Percentiles rank a stretch among this genome's conserved stretches.
These are phyloP conservation scores for Isurus oxyrinchus DNA, from an alignment of 2,113 vertebrate genomes.

Conservation along the genomic window DNA sequence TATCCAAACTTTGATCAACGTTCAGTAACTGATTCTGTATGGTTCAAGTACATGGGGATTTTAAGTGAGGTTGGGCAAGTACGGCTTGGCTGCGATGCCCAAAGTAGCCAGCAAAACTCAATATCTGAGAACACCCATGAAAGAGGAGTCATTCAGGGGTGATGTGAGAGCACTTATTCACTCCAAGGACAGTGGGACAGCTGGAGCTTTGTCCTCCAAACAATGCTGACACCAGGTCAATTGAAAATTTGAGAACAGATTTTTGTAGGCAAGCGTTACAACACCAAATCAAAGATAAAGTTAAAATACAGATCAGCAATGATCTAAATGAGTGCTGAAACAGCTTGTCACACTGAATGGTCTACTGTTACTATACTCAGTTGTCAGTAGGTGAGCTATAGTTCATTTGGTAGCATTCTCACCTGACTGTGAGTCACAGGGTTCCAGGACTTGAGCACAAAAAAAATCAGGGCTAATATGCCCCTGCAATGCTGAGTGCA, in stretches of 20 bases:
- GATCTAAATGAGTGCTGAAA: not conserved
- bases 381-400: too few relatives aligned
- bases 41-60: not conserved
- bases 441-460: not conserved
- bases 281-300: not conserved
- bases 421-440: not conserved
- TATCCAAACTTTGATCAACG: not conserved
- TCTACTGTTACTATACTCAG: not conserved
- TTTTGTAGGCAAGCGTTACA: not conserved
- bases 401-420: not conserved
- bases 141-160: not conserved
- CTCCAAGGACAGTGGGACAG: not conserved
- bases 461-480: not conserved
- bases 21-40: not conserved
- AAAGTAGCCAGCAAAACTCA: not conserved
- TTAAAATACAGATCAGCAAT: not conserved
- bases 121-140: not conserved
- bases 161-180: not conserved
- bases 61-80: not conserved
- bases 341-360: not conserved
- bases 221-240: not conserved
- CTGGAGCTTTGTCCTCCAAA: not conserved
- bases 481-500: not conserved
- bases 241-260: not conserved
- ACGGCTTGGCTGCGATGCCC: not conserved